Conservation (phyloP, 2,888 invertebrate species). For the Pheosia gnoma region DNA sequence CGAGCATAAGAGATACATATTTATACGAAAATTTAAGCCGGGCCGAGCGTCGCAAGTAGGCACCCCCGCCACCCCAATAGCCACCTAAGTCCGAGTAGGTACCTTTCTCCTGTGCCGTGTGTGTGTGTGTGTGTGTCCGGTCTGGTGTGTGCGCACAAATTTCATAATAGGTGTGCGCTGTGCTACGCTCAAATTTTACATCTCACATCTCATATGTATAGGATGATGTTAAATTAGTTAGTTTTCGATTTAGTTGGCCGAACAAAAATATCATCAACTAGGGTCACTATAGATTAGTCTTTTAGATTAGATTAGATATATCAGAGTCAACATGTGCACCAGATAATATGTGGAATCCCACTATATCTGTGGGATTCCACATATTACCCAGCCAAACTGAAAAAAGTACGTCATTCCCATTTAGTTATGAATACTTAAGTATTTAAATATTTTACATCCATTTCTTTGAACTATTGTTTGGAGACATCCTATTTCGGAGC, state of each 20-base stretch:
- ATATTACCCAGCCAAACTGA: too few relatives aligned
- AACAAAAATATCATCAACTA: too few relatives aligned
- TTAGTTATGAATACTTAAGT: too few relatives aligned
- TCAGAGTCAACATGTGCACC: too few relatives aligned
- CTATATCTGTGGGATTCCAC: too few relatives aligned
- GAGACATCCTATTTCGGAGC: too few relatives aligned
- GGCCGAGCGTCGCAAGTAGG: slow-evolving; percentile 73
- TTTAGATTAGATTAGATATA: too few relatives aligned
- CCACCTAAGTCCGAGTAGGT: slow-evolving; percentile 73
- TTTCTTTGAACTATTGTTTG: too few relatives aligned
- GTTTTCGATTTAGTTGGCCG: neutral
- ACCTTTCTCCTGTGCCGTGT: slow-evolving; percentile 36
- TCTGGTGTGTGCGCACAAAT: slow-evolving; percentile 68
- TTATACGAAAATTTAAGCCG: slow-evolving; percentile 81
- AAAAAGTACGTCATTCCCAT: too few relatives aligned
- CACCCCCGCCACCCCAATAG: slow-evolving; percentile 61
- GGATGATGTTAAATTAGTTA: slow-evolving; percentile 40
- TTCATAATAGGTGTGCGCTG: slow-evolving; percentile 80
- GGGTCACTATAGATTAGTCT: too few relatives aligned
- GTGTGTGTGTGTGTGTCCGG: slow-evolving; percentile 54
- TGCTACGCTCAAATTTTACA: slow-evolving; percentile 81
- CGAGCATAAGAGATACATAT: slow-evolving; percentile 78
- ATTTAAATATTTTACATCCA: too few relatives aligned
- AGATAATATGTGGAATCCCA: too few relatives aligned
- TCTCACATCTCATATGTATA: slow-evolving; percentile 74